Base-by-base conservation (phyloP, 2,888 invertebrate species). In the Tenthredo notha region DNA sequence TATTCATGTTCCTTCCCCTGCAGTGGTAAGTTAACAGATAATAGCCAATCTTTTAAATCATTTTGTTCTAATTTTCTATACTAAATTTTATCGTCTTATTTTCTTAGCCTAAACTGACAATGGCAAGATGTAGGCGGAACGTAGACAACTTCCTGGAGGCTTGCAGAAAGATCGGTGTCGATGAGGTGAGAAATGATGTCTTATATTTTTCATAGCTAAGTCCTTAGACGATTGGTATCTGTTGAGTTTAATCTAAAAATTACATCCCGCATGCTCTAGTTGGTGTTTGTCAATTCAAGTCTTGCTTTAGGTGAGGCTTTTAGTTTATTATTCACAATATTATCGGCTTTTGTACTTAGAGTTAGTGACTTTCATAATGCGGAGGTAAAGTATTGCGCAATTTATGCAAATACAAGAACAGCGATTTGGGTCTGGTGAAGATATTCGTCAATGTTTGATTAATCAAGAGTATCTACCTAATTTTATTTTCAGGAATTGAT, bases 61-160 rank as follows among this genome's bases (percentile, higher is more conserved):
- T 78, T 18, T 10, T 2, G 7, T 61, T 61, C 80, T 40, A 21
- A 80, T 80, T 78, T 43, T 29, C 33, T 18, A 2, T 15, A 65
- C 43, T 47, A 3, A 37, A 72, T 33, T 21, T 0, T 10, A 21
- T 85, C 18, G 5, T 72, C 5, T 74, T 58, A 37, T 18, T 0
- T 29, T 61, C 15, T 61, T 94, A 98, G 98, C 98, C 98, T 58
- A 98, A 98, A 94, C 94, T 99, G 89, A 98, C 98, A n/a, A 97
- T 98, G 96, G 98, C 98, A 67, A 96, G 98, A 90, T 98, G 98
- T 94, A 95, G 98, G 90, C 95, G 98, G 91, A 99, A 99, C 93
- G 98, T 99, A 43, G 98, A 99, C 93, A 98, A 98, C 94, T 99
- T 99, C 92, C 94, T 99, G 89, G 98, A 98, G 92, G 98, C 98